A percentile compares a stretch with the other conserved stretches of the same genome.
phyloP scores from a whole-genome alignment of 2,888 invertebrate genomes.

The Leptinotarsa peninsularis region DNA sequence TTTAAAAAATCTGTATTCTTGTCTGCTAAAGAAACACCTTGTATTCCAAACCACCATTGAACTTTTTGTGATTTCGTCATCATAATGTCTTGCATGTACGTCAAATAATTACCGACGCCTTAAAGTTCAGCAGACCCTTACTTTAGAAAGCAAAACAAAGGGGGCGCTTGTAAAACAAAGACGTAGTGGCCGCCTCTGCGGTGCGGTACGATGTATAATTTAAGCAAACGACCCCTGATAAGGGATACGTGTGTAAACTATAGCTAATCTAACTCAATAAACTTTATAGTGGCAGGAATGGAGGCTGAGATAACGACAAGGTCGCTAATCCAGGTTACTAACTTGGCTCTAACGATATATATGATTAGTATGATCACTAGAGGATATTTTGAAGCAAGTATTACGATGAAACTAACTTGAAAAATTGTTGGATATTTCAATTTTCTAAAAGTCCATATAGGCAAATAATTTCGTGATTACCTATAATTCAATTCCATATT shows the following conservation, averaged over 20 bases:
- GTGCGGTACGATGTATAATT: slow-evolving; percentile 61
- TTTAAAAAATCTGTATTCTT: too few species aligned
- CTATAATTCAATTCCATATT: too few species aligned
- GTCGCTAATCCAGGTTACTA: slow-evolving; percentile 64
- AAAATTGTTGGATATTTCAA: neutral
- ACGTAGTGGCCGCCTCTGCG: slow-evolving; percentile 54
- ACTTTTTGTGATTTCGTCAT: slow-evolving; percentile 37
- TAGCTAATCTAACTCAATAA: slow-evolving; percentile 68
- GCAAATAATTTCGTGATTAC: too few species aligned
- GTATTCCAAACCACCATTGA: slow-evolving; percentile 13
- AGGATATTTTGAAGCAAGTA: slow-evolving; percentile 41
- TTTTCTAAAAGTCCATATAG: neutral
- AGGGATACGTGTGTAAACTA: slow-evolving; percentile 68
- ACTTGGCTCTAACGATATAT: slow-evolving; percentile 64
- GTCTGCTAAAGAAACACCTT: neutral
- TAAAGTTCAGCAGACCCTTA: slow-evolving; percentile 53
- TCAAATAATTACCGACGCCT: slow-evolving; percentile 57
- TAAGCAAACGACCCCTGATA: slow-evolving; percentile 66
- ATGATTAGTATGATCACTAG: slow-evolving; percentile 56
- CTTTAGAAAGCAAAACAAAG: slow-evolving; percentile 60
- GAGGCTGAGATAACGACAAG: slow-evolving; percentile 66
- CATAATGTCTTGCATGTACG: slow-evolving; percentile 55
- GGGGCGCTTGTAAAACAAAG: slow-evolving; percentile 62
- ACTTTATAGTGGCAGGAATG: slow-evolving; percentile 68
- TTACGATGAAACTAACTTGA: slow-evolving; percentile 23